Base-by-base conservation (phyloP, 2,888 invertebrate genomes). In the Tachystola acroxantha region DNA sequence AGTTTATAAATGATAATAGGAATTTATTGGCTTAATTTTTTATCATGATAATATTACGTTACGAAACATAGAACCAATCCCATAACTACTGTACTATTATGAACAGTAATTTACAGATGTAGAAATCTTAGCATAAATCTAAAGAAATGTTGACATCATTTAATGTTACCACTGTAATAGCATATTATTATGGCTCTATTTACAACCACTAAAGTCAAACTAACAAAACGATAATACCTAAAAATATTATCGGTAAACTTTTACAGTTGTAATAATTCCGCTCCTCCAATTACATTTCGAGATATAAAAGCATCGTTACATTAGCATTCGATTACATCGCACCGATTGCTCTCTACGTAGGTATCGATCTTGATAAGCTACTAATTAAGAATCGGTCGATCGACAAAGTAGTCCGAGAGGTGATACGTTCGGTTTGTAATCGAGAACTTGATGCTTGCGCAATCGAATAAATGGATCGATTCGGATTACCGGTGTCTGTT, bases 381-480 rank as follows among this genome's bases (percentile, higher is more conserved):
- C 65, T 73, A 74, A 76, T 77, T 73, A 76, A 74, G 69, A 75
- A 68, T 74, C 64, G 63, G 53, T 53, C 64, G 67, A 60, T 65
- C 64, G 58, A 56, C 59, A 62, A 64, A 53, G 51, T 51, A 50
- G 37, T 29, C 20, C 32, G n/a, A 52, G 61, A 59, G 67, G 64
- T 70, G 64, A 69, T 76, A 72, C 70, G 69, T 62, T 60, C 53
- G 59, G 64, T 61, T 69, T 64, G 72, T 71, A 79, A 79, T 77
- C 69, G 74, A 78, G 67, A 72, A 64, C 54, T 57, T 61, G 64
- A 64, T 61, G 66, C 65, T 82, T 77, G 70, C 68, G 70, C 72
- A 79, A 76, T 78, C 62, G 66, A 66, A 62, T 68, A 77, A 78
- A 75, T 72, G 70, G 76, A 79, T 79, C 71, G 71, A 74, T 73